Evolutionary conservation across 2,113 vertebrate species (phyloP).

Genomic region (Trinectes maculatus): DNA sequence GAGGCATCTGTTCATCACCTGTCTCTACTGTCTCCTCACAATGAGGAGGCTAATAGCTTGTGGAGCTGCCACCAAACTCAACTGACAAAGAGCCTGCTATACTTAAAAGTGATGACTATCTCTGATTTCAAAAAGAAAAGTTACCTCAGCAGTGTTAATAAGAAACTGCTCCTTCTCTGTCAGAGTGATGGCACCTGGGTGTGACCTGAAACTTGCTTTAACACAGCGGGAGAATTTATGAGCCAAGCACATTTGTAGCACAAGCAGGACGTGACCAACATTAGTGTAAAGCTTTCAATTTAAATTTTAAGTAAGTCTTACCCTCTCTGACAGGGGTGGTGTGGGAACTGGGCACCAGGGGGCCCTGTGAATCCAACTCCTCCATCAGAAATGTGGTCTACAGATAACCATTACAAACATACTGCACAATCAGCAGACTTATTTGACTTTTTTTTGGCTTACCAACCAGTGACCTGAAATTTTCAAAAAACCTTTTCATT

Average conservation of each 20-base stretch:
- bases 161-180: slow-evolving; percentile 63
- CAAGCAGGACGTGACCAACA: not conserved
- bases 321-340: slow-evolving; percentile 31
- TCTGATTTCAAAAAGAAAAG: slow-evolving; percentile 6
- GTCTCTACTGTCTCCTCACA: no score
- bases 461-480: no score
- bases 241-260: not conserved
- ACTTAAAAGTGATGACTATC: slow-evolving; percentile 37
- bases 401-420: slow-evolving; percentile 15
- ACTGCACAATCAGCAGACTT: not conserved
- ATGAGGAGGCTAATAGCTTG: slow-evolving; percentile 16
- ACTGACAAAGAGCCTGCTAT: not conserved
- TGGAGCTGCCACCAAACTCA: not conserved
- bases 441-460: not conserved
- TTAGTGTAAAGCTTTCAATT: no score
- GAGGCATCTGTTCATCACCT: slow-evolving; percentile 21
- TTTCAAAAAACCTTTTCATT: not conserved
- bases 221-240: slow-evolving; percentile 19
- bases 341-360: slow-evolving; percentile 37
- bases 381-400: slow-evolving; percentile 71
- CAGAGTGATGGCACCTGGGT: slow-evolving; percentile 59
- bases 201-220: slow-evolving; percentile 56
- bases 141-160: slow-evolving; percentile 65
- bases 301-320: no score
- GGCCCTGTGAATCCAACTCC: slow-evolving; percentile 39